Percentiles rank a stretch among this genome's conserved stretches.
phyloP scores from a whole-genome alignment of 2,888 invertebrate species.

The Drosophila kuntzei region DNA sequence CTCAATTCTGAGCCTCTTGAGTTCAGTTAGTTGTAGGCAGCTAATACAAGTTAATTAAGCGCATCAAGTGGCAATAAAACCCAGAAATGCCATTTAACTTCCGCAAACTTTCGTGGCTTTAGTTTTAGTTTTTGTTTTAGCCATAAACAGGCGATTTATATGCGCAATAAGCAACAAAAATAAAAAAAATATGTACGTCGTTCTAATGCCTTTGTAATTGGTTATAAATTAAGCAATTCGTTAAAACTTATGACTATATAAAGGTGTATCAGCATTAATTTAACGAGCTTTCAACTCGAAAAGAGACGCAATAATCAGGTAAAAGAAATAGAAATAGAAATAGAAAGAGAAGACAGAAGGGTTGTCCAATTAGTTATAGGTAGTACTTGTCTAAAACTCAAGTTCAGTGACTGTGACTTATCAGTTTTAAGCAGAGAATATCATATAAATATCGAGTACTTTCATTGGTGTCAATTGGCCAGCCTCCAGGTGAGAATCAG shows the following conservation, averaged over 20 bases:
- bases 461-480: constrained; percentile 69
- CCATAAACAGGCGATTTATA: constrained; percentile 70
- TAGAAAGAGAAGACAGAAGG: background rate
- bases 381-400: constrained; percentile 26
- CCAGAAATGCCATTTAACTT: constrained; percentile 62
- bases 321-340: constrained; percentile 3
- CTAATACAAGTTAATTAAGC: constrained; percentile 77
- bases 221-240: constrained; percentile 78
- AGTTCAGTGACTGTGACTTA: constrained; percentile 57
- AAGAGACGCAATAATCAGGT: constrained; percentile 1
- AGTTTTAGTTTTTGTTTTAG: constrained; percentile 44
- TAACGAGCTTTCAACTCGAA: constrained; percentile 11
- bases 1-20: constrained; percentile 21
- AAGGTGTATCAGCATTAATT: constrained; percentile 2
- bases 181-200: constrained; percentile 47
- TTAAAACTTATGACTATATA: constrained; percentile 12
- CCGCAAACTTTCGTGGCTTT: constrained; percentile 59
- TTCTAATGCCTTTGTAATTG: constrained; percentile 78
- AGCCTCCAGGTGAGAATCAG: constrained; percentile 39
- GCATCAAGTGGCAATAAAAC: constrained; percentile 61
- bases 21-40: constrained; percentile 12
- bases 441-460: constrained; percentile 36
- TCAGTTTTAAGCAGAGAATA: constrained; percentile 25
- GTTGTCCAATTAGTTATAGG: constrained; percentile 43
- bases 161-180: constrained; percentile 73